Evolutionary conservation across 2,797 vertebrate genomes (phyloP).

Genomic region (Zalophus californianus): DNA sequence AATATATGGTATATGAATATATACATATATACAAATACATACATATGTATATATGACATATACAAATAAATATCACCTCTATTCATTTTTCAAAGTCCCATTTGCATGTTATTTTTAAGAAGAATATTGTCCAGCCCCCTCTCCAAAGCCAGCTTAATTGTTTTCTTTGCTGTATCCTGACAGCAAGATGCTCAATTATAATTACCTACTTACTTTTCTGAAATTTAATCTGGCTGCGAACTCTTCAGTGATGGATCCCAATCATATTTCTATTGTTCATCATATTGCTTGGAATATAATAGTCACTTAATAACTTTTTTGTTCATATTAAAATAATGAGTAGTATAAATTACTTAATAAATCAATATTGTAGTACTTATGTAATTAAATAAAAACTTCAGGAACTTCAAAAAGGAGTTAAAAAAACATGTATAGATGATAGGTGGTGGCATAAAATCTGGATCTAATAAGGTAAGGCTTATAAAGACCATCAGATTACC

Average conservation of each 20-base stretch:
- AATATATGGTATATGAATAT: not conserved
- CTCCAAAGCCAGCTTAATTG: not conserved
- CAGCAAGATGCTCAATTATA: not conserved
- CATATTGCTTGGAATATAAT: not conserved
- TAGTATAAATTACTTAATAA: not conserved
- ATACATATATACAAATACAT: not conserved
- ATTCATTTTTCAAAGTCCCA: not conserved
- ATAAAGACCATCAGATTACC: not conserved
- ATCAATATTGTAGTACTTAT: not conserved
- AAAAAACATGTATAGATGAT: not conserved
- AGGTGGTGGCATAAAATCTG: not conserved
- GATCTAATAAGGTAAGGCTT: not conserved
- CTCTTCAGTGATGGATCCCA: not conserved
- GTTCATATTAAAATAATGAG: not conserved
- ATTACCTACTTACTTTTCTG: not conserved
- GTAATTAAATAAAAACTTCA: not conserved
- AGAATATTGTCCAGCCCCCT: not conserved
- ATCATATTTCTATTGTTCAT: not conserved
- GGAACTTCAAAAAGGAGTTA: not conserved
- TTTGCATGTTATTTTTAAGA: not conserved
- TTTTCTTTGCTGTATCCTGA: not conserved
- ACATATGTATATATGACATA: not conserved
- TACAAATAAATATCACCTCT: not conserved
- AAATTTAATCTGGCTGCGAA: not conserved
- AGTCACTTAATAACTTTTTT: not conserved